Base-by-base conservation (phyloP, 2,888 invertebrate genomes). In the Machimus atricapillus region DNA sequence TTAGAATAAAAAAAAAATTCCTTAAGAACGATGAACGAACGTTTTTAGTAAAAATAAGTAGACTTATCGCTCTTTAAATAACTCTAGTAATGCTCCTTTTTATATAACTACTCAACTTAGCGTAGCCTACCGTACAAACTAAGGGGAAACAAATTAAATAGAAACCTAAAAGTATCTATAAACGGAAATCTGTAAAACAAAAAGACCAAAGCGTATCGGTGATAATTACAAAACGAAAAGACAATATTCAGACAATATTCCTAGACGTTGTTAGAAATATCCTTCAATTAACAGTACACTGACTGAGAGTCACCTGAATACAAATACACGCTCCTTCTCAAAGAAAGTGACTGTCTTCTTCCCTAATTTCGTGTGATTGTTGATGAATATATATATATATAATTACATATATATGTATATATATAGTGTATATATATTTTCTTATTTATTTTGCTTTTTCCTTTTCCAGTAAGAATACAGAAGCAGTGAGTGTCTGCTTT, bases 151-250 rank as follows among this genome's bases (percentile, higher is more conserved):
- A 79, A 79, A 79, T 46, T 79, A 79, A 31, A 79, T 46, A 79
- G 46, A 79, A 27, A 46, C 52, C 37, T 40, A 74, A 85, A 85
- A 73, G 34, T 81, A 83, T 73, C 23, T 74, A 85, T 85, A 73
- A 73, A 74, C 52, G 66, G 37, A 83, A 83, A 83, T 66, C 82
- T 66, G 19, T 37, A 85, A 85, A 85, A 85, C 85, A 85, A 85
- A 74, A 73, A 74, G 74, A 73, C 85, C 74, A 85, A 85, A 74
- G 85, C 85, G 85, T 85, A 85, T 85, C 85, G 74, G 74, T 85
- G 46, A 74, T 85, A 85, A 85, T 85, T 74, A 85, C 74, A 74
- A 82, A 56, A 78, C n/a, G 40, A 76, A 37, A 76, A 76, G 37
- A 79, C 19, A 79, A 81, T 66, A 83, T 40, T 56, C 82, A 76